Conservation (phyloP, 2,888 invertebrate species). For the Pollenia labialis region DNA sequence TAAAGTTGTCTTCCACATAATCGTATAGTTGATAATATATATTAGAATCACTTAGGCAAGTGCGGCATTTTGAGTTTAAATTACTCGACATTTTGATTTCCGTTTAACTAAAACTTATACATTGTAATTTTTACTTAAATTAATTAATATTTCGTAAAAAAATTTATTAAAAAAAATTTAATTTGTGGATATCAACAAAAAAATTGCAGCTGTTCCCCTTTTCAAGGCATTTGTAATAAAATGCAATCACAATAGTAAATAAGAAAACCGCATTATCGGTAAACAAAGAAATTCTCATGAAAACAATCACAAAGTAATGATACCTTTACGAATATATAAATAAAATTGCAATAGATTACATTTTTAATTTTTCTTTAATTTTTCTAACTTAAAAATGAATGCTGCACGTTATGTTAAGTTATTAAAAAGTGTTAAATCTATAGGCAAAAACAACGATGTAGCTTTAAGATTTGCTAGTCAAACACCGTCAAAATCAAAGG, state of each 20-base stretch:
- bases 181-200: constrained; percentile 62
- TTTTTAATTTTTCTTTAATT: not conserved
- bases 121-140: constrained; percentile 4
- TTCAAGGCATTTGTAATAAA: constrained; percentile 12
- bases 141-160: constrained; percentile 18
- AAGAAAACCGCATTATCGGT: constrained; percentile 46
- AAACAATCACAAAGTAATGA: not conserved
- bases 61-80: constrained; percentile 59
- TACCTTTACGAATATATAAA: not conserved
- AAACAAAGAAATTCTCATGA: constrained; percentile 32
- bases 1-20: constrained; percentile 65
- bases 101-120: not conserved
- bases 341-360: not conserved
- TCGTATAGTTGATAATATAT: constrained; percentile 54
- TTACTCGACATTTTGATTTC: constrained; percentile 52
- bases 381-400: constrained; percentile 65
- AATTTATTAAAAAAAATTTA: not conserved
- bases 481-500: not conserved
- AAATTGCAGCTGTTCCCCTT: constrained; percentile 43
- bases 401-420: constrained; percentile 44
- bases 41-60: constrained; percentile 53
- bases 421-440: constrained; percentile 15
- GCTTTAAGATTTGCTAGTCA: not conserved
- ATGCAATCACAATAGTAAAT: constrained; percentile 52
- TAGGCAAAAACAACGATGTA: not conserved